Base-by-base conservation (phyloP, 1,140 invertebrate genomes). In the Babylonia areolata region DNA sequence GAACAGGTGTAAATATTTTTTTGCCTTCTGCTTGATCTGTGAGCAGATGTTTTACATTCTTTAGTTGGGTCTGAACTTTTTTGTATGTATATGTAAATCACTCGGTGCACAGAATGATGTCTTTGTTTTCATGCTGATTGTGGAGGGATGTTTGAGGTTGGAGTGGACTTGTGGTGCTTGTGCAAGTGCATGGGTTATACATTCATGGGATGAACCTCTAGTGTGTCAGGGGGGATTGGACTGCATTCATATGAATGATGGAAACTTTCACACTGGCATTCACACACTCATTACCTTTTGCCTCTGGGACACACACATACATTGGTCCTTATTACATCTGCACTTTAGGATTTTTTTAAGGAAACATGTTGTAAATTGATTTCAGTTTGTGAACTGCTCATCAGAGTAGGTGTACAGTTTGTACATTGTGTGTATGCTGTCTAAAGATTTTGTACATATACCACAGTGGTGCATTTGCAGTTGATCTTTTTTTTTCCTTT, bases 281-380 rank as follows among this genome's bases (percentile, higher is more conserved):
- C 73, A 39, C 73, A 75, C n/a, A 75, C 33, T 15, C 17, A 58
- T 31, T 12, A 15, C 17, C 71, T 23, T 12, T 23, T 31, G 31
- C 71, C n/a, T n/a, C n/a, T n/a, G n/a, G n/a, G n/a, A 78, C 75
- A 78, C 39, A 78, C 33, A 78, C 33, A 35, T 33, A 78, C 75
- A 78, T n/a, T n/a, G n/a, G n/a, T n/a, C n/a, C n/a, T n/a, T n/a
- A n/a, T n/a, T n/a, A n/a, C n/a, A n/a, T n/a, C n/a, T n/a, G n/a
- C n/a, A n/a, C n/a, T n/a, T n/a, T n/a, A n/a, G n/a, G n/a, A n/a
- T n/a, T n/a, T n/a, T n/a, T n/a, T n/a, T n/a, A 28, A 71, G 69
- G 33, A 75, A 12, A 75, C 12, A 20, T 35, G 33, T 35, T 35
- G 37, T 39, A 75, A 75, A 75, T 39, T 37, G 35, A 35, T 39